Conservation (phyloP, 2,888 invertebrate species). For the Merodon equestris region DNA sequence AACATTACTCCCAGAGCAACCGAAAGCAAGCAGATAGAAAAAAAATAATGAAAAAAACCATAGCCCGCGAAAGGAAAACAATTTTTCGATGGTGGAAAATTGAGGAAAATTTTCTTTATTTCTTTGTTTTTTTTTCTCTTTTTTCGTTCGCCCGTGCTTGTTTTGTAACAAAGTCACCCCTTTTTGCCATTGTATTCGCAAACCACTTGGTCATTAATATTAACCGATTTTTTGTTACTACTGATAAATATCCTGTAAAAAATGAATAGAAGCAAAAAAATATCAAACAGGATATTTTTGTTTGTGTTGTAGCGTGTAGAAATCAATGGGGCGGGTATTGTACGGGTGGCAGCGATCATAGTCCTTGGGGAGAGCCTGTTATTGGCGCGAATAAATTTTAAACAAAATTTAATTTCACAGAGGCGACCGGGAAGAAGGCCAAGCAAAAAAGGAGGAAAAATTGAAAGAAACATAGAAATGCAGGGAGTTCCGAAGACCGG, state of each 20-base stretch:
- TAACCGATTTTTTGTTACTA: constrained; percentile 67
- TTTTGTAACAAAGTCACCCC: constrained; percentile 63
- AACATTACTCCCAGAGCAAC: constrained; percentile 58
- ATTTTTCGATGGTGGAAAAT: constrained; percentile 67
- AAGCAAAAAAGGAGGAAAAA: constrained; percentile 22
- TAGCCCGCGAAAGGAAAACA: constrained; percentile 64
- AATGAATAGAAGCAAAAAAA: constrained; percentile 24
- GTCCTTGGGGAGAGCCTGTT: constrained; percentile 61
- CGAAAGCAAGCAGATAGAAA: constrained; percentile 19
- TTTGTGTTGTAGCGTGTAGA: constrained; percentile 48
- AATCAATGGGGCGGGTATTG: constrained; percentile 16
- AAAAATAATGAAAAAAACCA: constrained; percentile 37
- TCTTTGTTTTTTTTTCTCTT: constrained; percentile 25
- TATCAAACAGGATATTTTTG: constrained; percentile 63
- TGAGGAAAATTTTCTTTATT: constrained; percentile 50
- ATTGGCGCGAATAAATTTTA: constrained; percentile 69
- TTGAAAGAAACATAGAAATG: too few relatives aligned
- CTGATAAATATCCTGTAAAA: constrained; percentile 67
- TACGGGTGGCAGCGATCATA: constrained; percentile 23
- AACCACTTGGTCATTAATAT: constrained; percentile 69
- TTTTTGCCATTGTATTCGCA: constrained; percentile 63
- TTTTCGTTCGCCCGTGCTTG: constrained; percentile 12
- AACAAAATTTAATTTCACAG: constrained; percentile 65
- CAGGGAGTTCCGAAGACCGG: constrained; percentile 10
- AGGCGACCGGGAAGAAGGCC: constrained; percentile 17